These are phyloP conservation scores for Acropternis orthonyx DNA, from an alignment of 2,797 vertebrate genomes.

Conservation along the genomic window DNA sequence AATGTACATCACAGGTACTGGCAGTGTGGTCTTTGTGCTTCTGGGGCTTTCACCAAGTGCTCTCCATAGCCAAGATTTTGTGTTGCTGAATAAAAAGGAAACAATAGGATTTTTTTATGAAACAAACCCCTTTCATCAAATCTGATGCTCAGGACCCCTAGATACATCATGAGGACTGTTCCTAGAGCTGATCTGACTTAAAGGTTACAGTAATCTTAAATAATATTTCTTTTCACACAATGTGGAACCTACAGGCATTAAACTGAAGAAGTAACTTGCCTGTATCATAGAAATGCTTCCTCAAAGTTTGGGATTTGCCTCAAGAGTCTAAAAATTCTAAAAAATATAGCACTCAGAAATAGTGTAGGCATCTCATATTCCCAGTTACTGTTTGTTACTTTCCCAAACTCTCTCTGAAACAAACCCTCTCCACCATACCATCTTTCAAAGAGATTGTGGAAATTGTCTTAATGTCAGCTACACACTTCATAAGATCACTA, in stretches of 20 bases:
- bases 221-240: background rate
- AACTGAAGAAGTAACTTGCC: background rate
- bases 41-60: background rate
- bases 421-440: background rate
- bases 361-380: background rate
- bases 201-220: background rate
- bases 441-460: background rate
- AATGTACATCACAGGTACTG: background rate
- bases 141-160: background rate
- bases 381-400: background rate
- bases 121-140: background rate
- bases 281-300: background rate
- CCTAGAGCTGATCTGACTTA: background rate
- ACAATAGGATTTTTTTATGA: background rate
- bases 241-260: background rate
- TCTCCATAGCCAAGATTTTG: background rate
- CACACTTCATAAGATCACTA: background rate
- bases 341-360: background rate
- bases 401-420: background rate
- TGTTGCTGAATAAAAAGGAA: background rate
- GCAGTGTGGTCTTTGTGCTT: fast-evolving
- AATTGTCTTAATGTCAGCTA: background rate
- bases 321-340: background rate
- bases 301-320: background rate
- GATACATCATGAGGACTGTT: background rate